Base-by-base conservation (phyloP, 2,888 invertebrate species). In the Agrenia bidenticulata region DNA sequence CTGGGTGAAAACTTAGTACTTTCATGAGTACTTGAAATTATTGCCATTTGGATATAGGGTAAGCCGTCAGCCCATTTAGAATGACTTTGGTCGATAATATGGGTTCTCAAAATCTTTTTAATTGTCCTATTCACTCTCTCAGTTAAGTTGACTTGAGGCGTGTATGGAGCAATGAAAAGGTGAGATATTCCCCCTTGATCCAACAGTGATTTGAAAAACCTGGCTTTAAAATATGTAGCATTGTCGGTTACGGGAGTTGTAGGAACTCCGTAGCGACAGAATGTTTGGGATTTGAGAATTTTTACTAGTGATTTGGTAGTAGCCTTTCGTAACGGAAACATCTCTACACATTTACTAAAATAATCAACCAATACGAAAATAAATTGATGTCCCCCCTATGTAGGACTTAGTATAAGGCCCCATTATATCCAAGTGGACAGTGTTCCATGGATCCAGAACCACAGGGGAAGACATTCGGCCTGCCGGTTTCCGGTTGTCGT, bases 341-440 rank as follows among this genome's bases (percentile, higher is more conserved):
- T 57, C 21, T 55, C 55, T 15, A 15, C 15, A 11, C 51, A 51
- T 15, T 51, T 51, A 2, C 13, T 51, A 21, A 51, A 51, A 7
- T 23, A 5, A 23, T 55, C 55, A 32, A 55, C n/a, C 2, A 26
- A 2, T 4, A 55, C 55, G 7, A 55, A 21, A 9, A 55, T 4
- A 32, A 11, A 21, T 2, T 55, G 37, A 27, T 27, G 32, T 32
- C n/a, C 2, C n/a, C 2, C 55, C 55, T 15, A 32, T 26, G 17
- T 26, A 32, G 5, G 55, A 26, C 26, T 26, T 26, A 4, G n/a
- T 9, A 23, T 23, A 51, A 23, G 51, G 51, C 21, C 51, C 51
- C 39, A 61, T 23, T 0, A 63, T 2, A 51, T 66, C 65, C 11
- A 64, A 61, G 37, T 45, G 49, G 1, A 69, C 13, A 0, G 51